These are phyloP conservation scores for Nothobranchius furzeri DNA, from an alignment of 2,113 vertebrate species.

Conservation along the genomic window DNA sequence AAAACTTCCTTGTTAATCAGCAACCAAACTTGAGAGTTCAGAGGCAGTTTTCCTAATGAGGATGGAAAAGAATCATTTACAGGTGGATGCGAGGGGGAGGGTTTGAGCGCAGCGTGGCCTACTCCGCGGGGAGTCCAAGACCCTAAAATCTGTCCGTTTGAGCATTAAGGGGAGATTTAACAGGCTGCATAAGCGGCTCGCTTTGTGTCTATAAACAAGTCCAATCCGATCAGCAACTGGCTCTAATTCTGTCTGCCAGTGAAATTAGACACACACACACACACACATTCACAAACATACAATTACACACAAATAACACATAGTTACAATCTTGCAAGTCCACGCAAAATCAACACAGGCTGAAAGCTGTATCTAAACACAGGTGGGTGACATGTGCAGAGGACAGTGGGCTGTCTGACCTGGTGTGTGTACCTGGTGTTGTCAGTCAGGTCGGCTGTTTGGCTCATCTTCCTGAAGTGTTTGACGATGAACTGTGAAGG, in stretches of 20 bases:
- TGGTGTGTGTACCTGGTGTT: constrained; percentile 19
- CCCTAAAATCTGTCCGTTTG: constrained; percentile 83
- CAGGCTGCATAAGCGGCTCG: constrained; percentile 79
- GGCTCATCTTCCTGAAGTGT: constrained; percentile 39
- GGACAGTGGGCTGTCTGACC: constrained; percentile 22
- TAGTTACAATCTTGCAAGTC: constrained; percentile 46
- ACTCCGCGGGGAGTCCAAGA: constrained; percentile 62
- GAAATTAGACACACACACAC: constrained; percentile 71
- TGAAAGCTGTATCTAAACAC: constrained; percentile 45
- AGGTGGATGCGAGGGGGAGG: constrained; percentile 33
- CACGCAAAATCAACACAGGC: constrained; percentile 51
- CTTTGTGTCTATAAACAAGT: constrained; percentile 84
- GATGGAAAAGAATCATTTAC: constrained; percentile 68
- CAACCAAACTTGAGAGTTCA: constrained; percentile 67
- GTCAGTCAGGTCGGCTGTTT: constrained; percentile 26
- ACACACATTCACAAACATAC: constrained; percentile 53
- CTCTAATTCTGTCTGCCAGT: constrained; percentile 83
- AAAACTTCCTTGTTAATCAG: constrained; percentile 60
- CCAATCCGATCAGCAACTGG: constrained; percentile 84
- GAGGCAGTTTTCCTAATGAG: constrained; percentile 75
- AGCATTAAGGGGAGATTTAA: constrained; percentile 85
- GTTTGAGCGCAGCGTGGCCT: constrained; percentile 29
- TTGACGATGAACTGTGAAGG: constrained; percentile 41
- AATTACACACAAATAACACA: constrained; percentile 55
- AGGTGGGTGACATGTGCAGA: constrained; percentile 38